Evolutionary conservation across 2,888 invertebrate genomes (phyloP).

Genomic region (Trissolcus brochymenae): DNA sequence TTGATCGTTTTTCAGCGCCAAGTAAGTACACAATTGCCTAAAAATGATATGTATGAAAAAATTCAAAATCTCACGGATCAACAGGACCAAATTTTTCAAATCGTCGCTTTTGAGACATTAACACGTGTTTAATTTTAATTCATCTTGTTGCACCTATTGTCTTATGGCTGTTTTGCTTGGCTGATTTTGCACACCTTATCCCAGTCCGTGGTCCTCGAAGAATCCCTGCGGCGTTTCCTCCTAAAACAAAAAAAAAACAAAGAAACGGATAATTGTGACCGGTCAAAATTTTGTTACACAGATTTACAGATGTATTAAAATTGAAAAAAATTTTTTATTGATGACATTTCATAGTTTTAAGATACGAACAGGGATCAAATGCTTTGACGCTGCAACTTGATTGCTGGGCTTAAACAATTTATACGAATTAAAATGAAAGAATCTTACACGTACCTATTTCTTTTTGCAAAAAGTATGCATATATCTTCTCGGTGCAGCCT

Average conservation of each 20-base stretch:
- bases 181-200: conserved; percentile 61
- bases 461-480: conserved; percentile 66
- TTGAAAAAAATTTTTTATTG: too few relatives aligned
- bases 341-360: conserved; percentile 6
- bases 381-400: conserved; percentile 71
- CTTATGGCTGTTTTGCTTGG: conserved; percentile 25
- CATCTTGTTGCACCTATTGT: conserved; percentile 49
- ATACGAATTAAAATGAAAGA: conserved; percentile 68
- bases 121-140: conserved; percentile 7
- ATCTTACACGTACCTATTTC: conserved; percentile 73
- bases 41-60: too few relatives aligned
- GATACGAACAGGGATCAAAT: conserved; percentile 75
- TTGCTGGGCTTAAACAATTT: conserved; percentile 56
- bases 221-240: conserved; percentile 99
- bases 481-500: conserved; percentile 74
- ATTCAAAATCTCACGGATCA: too few relatives aligned
- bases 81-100: too few relatives aligned
- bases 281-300: background rate
- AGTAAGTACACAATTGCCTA: background rate
- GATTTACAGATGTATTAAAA: too few relatives aligned
- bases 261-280: background rate
- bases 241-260: conserved; percentile 85
- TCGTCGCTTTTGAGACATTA: background rate
- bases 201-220: conserved; percentile 98
- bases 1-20: conserved; percentile 10